Evolutionary conservation across 2,888 invertebrate genomes (phyloP).

Genomic region (Sarcophaga caerulescens): DNA sequence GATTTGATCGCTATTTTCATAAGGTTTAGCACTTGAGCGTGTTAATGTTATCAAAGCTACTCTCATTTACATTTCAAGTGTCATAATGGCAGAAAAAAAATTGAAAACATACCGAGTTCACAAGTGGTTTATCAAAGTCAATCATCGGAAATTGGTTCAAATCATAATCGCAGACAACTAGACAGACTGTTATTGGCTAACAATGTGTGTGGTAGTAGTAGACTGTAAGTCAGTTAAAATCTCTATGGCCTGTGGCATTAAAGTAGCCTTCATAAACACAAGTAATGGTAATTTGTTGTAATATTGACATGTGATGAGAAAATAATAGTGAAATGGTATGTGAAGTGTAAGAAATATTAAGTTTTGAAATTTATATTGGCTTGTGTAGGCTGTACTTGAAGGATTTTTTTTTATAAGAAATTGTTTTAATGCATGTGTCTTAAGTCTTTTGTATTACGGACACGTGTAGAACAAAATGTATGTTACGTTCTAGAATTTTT

Average conservation of each 20-base stretch:
- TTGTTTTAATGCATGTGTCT: constrained; percentile 3
- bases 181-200: neutral
- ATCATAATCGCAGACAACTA: neutral
- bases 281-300: neutral
- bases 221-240: neutral
- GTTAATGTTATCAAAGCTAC: constrained; percentile 55
- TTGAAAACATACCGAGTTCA: neutral
- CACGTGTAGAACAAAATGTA: neutral
- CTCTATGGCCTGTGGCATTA: neutral
- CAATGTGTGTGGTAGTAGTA: constrained; percentile 29
- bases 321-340: constrained; percentile 31
- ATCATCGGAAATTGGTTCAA: neutral
- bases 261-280: no score
- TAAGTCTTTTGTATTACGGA: constrained; percentile 32
- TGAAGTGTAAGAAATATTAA: constrained; percentile 4
- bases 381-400: no score
- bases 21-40: constrained; percentile 1
- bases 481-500: no score
- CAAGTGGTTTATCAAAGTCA: constrained; percentile 42
- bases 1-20: no score
- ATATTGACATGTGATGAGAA: constrained; percentile 57
- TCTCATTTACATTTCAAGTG: constrained; percentile 65
- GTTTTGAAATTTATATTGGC: neutral
- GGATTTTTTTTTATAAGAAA: neutral
- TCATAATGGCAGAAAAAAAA: constrained; percentile 47